Percentiles rank a stretch among this genome's conserved stretches.
phyloP scores from a whole-genome alignment of 2,888 invertebrate species.

The Rhogogaster chlorosoma region DNA sequence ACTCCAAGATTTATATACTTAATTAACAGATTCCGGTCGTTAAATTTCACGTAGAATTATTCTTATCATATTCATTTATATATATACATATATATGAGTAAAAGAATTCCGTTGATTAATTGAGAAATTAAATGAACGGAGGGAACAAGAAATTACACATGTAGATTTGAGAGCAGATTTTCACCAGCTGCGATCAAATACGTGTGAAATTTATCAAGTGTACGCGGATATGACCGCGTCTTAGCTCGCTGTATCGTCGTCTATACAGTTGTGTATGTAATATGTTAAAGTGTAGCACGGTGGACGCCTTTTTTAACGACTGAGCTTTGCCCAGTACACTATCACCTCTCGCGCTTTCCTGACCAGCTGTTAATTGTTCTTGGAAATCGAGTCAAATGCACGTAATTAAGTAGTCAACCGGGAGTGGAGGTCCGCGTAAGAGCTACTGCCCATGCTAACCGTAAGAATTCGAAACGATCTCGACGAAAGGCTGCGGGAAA shows the following conservation, averaged over 20 bases:
- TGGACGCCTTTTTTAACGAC: slow-evolving; percentile 24
- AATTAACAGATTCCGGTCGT: not conserved
- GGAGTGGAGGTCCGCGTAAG: not conserved
- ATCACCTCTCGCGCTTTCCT: slow-evolving; percentile 36
- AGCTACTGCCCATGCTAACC: not conserved
- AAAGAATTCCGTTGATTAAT: not conserved
- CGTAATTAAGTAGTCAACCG: not conserved
- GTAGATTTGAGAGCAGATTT: not conserved
- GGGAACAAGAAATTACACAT: too few relatives aligned
- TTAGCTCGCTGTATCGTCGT: not conserved
- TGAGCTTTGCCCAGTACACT: not conserved
- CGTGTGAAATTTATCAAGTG: not conserved
- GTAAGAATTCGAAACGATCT: not conserved
- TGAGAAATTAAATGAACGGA: not conserved
- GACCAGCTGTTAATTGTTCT: slow-evolving; percentile 23
- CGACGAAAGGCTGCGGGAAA: not conserved
- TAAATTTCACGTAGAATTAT: not conserved
- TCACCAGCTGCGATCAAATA: not conserved
- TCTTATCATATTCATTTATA: not conserved
- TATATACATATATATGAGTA: not conserved
- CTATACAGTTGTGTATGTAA: not conserved
- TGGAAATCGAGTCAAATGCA: not conserved
- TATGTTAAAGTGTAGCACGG: not conserved
- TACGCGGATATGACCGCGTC: not conserved
- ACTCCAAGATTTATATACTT: not conserved